Evolutionary conservation across 2,113 vertebrate species (phyloP), one percentile per base, ranked within the genome.

Genomic region (Zingel zingel): DNA sequence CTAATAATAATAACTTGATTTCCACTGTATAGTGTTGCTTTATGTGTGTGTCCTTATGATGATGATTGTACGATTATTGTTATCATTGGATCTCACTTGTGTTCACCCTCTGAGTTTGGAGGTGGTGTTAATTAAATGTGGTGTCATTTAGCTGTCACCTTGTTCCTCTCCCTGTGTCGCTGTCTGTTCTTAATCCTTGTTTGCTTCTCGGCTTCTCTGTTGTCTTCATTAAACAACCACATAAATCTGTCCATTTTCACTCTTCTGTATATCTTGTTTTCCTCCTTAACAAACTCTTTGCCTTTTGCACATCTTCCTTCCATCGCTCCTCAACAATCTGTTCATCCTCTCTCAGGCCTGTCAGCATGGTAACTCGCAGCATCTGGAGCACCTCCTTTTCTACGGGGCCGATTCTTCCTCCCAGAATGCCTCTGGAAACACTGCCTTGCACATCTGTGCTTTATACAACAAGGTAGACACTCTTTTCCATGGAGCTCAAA

Each of bases 401-500:
- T 98, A 98, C 0, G 97, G 97, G 59, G 97, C 96, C 0, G 97
- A 98, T 88, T 97, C 97, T 0, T 95, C 95, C 61, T 96, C 96
- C 84, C 96, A 97, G 95, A 98, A 98, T 48, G 97, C 97, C 74
- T 98, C 97, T 4, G 97, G 97, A 92, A 98, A 98, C 95, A 98
- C 97, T 33, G 97, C 97, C 84, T 93, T 98, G 91, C 97, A 98
- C 94, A 96, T 98, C 84, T 98, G 97, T 84, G 97, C 97, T 86
- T 96, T 98, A 91, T 98, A 98, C 93, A 97, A 98, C 91, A 97
- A 98, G 96, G 97, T 98, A 93, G 39, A 39, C 4, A 2, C 3
- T 18, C 6, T 14, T 16, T 30, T 30, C 12, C 39, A 33, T 1
- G 11, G 5, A 70, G 8, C 2, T 48, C 5, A 79, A 65, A 61